Conservation (phyloP, 2,797 vertebrate species). For the Peromyscus melanophrys region DNA sequence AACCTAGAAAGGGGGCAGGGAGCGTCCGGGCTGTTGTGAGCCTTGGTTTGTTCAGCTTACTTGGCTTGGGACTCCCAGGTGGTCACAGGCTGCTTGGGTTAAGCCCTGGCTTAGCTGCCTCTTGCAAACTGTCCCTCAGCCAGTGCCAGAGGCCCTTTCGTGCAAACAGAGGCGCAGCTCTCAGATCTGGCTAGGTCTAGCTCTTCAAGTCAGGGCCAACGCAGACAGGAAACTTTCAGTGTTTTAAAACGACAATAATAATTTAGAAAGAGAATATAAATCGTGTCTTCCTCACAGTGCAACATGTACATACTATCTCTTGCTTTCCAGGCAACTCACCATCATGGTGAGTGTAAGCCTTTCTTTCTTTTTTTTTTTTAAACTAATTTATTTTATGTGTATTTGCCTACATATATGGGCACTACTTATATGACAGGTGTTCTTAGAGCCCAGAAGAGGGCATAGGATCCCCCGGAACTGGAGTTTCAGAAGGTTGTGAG, state of each 20-base stretch:
- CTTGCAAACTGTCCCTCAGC: background rate
- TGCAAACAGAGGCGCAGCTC: background rate
- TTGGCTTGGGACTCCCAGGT: background rate
- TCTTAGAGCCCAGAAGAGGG: background rate
- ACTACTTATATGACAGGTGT: background rate
- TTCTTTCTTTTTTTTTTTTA: background rate
- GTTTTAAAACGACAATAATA: background rate
- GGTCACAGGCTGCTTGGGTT: background rate
- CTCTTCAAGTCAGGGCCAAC: background rate
- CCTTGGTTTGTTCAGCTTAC: background rate
- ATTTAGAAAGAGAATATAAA: background rate
- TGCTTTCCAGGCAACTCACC: background rate
- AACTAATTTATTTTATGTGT: background rate
- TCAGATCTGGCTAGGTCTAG: background rate
- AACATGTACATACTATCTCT: background rate
- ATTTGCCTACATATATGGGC: background rate
- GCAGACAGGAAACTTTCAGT: background rate
- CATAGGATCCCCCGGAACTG: background rate
- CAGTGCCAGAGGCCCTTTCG: background rate
- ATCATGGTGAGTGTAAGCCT: background rate
- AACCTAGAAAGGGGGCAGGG: too few relatives aligned
- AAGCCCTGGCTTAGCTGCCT: constrained; percentile 6
- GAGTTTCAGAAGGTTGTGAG: background rate
- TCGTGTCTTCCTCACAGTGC: background rate
- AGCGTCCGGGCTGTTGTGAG: background rate